Conservation (phyloP, 1,140 invertebrate genomes). For the Cherax destructor region DNA sequence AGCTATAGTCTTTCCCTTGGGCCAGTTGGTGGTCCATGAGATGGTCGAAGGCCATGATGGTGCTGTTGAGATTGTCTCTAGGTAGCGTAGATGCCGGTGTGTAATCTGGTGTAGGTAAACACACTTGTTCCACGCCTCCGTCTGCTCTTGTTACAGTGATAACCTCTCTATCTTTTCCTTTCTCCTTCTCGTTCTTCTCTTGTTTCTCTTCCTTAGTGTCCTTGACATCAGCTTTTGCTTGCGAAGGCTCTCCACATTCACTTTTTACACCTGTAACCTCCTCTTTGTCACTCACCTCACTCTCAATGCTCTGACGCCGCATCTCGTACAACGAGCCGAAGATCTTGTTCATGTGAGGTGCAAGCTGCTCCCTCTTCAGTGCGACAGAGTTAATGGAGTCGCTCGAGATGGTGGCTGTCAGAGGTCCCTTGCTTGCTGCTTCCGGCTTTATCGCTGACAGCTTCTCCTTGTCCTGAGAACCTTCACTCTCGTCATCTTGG, state of each 20-base stretch:
- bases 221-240: background rate
- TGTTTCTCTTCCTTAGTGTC: slow-evolving; percentile 30
- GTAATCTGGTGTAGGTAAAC: slow-evolving; percentile 70
- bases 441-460: background rate
- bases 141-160: slow-evolving; percentile 36
- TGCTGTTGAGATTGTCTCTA: background rate
- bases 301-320: background rate
- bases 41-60: background rate
- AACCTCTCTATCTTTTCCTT: slow-evolving; percentile 50
- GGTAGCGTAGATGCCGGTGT: slow-evolving; percentile 70
- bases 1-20: slow-evolving; percentile 39
- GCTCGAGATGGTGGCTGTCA: slow-evolving; percentile 39
- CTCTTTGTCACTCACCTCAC: background rate
- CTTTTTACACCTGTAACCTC: background rate
- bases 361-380: slow-evolving; percentile 69
- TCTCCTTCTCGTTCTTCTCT: slow-evolving; percentile 39
- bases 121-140: slow-evolving; percentile 62
- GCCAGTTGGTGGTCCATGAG: background rate
- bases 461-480: background rate
- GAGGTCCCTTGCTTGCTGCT: background rate
- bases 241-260: background rate
- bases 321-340: slow-evolving; percentile 68
- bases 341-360: slow-evolving; percentile 72
- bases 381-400: slow-evolving; percentile 62
- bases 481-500: slow-evolving; percentile 26